Percentiles rank a stretch among this genome's conserved stretches.
Evolutionary conservation across 2,888 invertebrate species (phyloP).

Genomic region (Perithous albicinctus): DNA sequence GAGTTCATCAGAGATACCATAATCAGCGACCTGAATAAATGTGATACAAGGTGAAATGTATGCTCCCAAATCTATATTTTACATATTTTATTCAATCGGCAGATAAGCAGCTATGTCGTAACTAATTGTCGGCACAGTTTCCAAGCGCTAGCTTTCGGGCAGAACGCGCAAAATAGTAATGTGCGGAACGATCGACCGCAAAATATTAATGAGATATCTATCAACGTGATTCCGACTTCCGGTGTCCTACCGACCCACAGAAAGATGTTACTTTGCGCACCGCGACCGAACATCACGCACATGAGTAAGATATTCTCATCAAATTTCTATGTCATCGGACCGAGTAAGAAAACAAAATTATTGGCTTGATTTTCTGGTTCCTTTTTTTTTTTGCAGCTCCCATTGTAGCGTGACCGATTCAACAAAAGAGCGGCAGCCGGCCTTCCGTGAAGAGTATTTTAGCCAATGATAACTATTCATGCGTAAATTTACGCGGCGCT

Average conservation of each 20-base stretch:
- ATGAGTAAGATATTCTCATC: constrained; percentile 76
- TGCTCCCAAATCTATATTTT: background rate
- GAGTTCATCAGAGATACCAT: background rate
- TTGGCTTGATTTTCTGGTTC: background rate
- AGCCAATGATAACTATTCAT: too few species aligned
- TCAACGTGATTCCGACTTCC: constrained; percentile 80
- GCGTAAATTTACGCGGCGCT: too few species aligned
- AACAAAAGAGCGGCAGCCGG: background rate
- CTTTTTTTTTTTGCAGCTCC: constrained; percentile 69
- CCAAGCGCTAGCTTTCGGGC: constrained; percentile 72
- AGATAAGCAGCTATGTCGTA: constrained; percentile 79
- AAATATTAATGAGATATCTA: constrained; percentile 79
- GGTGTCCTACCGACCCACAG: constrained; percentile 77
- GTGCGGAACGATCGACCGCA: constrained; percentile 68
- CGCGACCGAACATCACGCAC: constrained; percentile 77
- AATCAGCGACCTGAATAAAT: too few species aligned
- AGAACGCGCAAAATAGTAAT: constrained; percentile 65
- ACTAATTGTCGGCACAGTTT: constrained; percentile 78
- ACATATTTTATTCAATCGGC: constrained; percentile 19
- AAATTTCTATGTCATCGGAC: background rate
- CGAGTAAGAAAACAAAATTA: background rate
- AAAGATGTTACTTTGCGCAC: constrained; percentile 79
- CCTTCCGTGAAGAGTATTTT: background rate
- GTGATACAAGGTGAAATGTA: too few species aligned
- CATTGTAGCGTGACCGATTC: constrained; percentile 69